Evolutionary conservation across 2,797 vertebrate genomes (phyloP).

Genomic region (Falco novaeseelandiae): DNA sequence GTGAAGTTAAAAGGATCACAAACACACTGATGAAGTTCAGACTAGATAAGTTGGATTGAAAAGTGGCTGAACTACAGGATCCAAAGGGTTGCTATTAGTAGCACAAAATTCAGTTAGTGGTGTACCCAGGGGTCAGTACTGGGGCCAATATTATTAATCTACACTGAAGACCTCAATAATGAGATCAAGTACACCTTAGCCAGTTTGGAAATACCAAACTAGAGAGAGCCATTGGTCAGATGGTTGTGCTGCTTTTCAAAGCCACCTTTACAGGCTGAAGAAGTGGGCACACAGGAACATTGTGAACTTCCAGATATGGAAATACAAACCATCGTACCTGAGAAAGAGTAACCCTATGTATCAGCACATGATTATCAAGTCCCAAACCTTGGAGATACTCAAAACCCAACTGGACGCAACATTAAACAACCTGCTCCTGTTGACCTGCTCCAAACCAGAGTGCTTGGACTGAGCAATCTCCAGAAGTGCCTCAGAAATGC

Average conservation of each 20-base stretch:
- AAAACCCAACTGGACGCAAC: not conserved
- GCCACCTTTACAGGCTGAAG: no score
- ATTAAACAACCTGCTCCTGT: not conserved
- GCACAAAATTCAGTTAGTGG: not conserved
- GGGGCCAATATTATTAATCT: not conserved
- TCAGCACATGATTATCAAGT: accelerated
- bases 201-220: not conserved
- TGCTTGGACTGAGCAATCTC: not conserved
- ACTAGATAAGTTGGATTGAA: accelerated
- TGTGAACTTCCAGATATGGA: accelerated
- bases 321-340: not conserved
- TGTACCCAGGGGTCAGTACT: not conserved
- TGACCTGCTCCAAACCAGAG: not conserved
- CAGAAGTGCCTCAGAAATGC: not conserved
- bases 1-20: not conserved
- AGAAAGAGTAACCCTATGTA: not conserved
- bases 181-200: accelerated
- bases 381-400: not conserved
- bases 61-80: not conserved
- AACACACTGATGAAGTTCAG: not conserved
- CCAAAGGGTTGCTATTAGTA: not conserved
- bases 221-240: accelerated
- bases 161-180: accelerated
- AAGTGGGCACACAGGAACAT: not conserved
- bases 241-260: not conserved